Evolutionary conservation across 2,113 vertebrate genomes (phyloP).

Genomic region (Ptilorrhoa leucosticta): DNA sequence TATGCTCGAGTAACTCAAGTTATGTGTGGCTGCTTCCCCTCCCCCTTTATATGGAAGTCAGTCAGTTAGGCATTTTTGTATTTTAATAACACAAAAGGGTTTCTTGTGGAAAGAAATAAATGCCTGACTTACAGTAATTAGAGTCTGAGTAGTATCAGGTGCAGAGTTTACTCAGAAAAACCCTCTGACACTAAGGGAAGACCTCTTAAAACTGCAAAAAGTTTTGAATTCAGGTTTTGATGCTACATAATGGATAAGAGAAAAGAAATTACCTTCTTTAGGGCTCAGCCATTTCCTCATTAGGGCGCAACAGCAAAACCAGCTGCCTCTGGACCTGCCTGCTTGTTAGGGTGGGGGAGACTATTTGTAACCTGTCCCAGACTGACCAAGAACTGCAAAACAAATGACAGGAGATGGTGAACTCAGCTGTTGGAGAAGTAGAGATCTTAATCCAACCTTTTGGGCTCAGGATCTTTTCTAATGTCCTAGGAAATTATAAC

Average conservation of each 20-base stretch:
- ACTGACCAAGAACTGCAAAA: neutral
- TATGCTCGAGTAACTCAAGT: constrained; percentile 58
- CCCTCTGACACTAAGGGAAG: neutral
- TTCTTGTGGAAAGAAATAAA: neutral
- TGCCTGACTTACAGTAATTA: neutral
- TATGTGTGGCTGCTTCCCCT: constrained; percentile 6
- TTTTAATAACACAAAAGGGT: constrained; percentile 24
- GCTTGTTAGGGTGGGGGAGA: neutral
- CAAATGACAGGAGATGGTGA: neutral
- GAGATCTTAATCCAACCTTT: neutral
- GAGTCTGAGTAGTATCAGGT: neutral
- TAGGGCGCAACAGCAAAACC: neutral
- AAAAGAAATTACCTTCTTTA: constrained; percentile 16
- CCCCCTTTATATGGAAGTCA: constrained; percentile 35
- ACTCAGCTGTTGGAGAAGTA: neutral
- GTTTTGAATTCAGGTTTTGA: neutral
- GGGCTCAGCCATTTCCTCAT: neutral
- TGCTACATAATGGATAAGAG: neutral
- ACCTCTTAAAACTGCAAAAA: neutral
- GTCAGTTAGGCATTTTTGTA: constrained; percentile 13
- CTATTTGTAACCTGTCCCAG: neutral
- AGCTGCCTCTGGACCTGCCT: neutral
- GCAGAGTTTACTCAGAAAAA: neutral
- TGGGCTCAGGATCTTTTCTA: neutral
- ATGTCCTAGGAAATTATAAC: neutral